Base-by-base conservation (phyloP, 2,113 vertebrate genomes). In the Otus sunia region DNA sequence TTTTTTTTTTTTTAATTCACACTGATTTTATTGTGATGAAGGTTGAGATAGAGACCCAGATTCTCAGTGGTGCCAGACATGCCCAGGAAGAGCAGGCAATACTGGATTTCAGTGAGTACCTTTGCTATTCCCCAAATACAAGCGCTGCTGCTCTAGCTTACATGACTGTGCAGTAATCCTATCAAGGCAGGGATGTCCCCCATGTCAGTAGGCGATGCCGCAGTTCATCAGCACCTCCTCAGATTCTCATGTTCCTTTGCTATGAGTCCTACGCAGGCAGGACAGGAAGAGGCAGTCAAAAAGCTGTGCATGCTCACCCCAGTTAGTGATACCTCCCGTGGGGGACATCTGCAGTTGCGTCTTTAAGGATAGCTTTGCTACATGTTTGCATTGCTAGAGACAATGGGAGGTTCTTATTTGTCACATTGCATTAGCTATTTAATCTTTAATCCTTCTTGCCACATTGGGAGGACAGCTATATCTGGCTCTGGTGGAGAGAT, bases 111-210 rank as follows among this genome's bases (percentile, higher is more conserved):
- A 16, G 53, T 15, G 29, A n/a, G 39, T 56, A 6, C 29, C 17
- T 91, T 63, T 41, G 32, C 55, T 74, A 2, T 39, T 87, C 52
- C 41, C 47, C 41, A 15, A 30, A 68, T 6, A 10, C 7, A 15
- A 47, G 37, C 34, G 37, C 19, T 9, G 47, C 29, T 52, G 50
- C 72, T 87, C 15, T 18, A 43, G 29, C 14, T 47, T 68, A 10
- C 8, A 0, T 2, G 2, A 11, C 25, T 67, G 19, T 36, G 22
- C 39, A 49, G 4, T 34, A 77, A 15, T 60, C 12, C 50, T 2
- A 0, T 39, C 11, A 27, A 81, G 64, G 45, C 63, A 66, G 50
- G 21, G 10, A 12, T 8, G 5, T 76, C 41, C 49, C 22, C 19
- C 16, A 4, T 52, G 87, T 26, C 30, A 25, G 14, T 18, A 7